Conservation (phyloP, 2,797 vertebrate genomes). For the Gymnothorax reevesii region DNA sequence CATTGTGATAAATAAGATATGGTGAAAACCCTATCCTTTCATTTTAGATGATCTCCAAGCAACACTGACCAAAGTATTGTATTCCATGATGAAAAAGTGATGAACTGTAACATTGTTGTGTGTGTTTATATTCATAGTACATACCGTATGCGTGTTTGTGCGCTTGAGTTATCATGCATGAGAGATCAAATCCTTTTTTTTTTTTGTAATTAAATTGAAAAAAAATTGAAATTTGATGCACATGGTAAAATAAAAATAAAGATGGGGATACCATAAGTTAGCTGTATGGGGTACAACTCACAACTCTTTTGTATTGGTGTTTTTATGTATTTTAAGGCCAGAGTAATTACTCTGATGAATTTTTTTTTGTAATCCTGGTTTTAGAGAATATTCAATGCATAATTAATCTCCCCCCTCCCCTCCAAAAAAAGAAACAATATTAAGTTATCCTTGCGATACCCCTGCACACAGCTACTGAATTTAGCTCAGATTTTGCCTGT, state of each 20-base stretch:
- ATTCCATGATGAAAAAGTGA: slow-evolving; percentile 36
- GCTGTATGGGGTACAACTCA: neutral
- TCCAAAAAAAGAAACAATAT: slow-evolving; percentile 45
- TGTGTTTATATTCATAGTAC: slow-evolving; percentile 8
- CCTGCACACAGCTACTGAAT: neutral
- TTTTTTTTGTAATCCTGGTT: slow-evolving; percentile 56
- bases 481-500: neutral
- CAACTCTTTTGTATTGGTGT: neutral
- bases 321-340: neutral
- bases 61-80: slow-evolving; percentile 5
- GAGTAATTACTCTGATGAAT: slow-evolving; percentile 35
- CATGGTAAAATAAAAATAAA: neutral
- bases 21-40: neutral
- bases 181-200: neutral
- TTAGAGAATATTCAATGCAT: slow-evolving; percentile 46
- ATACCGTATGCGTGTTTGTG: neutral
- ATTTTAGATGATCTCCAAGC: slow-evolving; percentile 16
- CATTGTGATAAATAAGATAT: slow-evolving; percentile 53
- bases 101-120: slow-evolving; percentile 8
- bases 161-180: neutral
- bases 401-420: slow-evolving; percentile 43
- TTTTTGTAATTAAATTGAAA: neutral
- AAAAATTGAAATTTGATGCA: neutral
- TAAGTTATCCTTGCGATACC: neutral
- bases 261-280: neutral